Base-by-base conservation (phyloP, 1,140 invertebrate genomes). In the Drosophila eugracilis region DNA sequence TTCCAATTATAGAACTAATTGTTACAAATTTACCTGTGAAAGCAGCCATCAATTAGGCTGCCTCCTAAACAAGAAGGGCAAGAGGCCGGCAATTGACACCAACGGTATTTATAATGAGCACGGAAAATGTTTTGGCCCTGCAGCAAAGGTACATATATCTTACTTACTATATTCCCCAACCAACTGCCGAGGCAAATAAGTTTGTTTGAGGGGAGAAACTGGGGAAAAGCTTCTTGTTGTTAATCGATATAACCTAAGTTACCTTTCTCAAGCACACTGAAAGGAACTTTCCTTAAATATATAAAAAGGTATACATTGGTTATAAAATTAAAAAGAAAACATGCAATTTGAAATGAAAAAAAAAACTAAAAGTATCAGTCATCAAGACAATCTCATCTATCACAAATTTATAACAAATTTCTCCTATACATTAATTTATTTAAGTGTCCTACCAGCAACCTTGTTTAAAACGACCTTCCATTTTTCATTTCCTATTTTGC, bases 401-500 rank as follows among this genome's bases (percentile, higher is more conserved):
- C 9, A 1, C 3, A 7, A 1, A 10, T 3, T 37, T 15, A 14
- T 3, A 17, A 5, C 12, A 7, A 34, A 42, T 5, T 21, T 1
- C 26, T 26, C 12, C 17, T 15, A 4, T 2, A 17, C 14, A 17
- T 4, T 12, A 12, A 4, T 37, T 17, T 37, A 10, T 37, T 30
- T 39, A 45, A 62, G 58, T 62, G 44, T 50, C 58, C 3, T 7
- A 39, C 42, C 14, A 37, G 15, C 41, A 55, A 54, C 28, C 60
- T 66, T 54, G 39, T 60, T 77, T 74, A 78, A 70, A 86, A 77
- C 24, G 54, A 80, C 58, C 67, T 76, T 77, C 58, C 57, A 88
- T 81, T 88, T 88, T 75, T 86, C 83, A 86, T 78, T 86, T 86
- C 74, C 77, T 88, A 71, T 81, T 77, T 86, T 81, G 45, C 81